Conservation (phyloP, 1,140 invertebrate species). For the Drosophila nannoptera region DNA sequence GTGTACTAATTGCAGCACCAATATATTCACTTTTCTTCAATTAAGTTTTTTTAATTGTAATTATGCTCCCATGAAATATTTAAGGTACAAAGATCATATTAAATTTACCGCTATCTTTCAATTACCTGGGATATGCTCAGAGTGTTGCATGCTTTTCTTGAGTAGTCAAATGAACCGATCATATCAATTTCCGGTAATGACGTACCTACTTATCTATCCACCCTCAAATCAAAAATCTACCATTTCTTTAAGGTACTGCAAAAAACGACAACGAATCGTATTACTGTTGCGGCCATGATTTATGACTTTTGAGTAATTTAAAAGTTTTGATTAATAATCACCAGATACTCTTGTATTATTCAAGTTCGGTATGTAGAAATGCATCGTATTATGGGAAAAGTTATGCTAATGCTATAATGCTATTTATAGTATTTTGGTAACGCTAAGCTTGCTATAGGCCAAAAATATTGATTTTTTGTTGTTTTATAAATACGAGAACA, state of each 20-base stretch:
- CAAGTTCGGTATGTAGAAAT: too few species aligned
- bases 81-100: conserved; percentile 8
- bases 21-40: not conserved
- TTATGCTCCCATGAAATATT: conserved; percentile 6
- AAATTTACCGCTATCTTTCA: conserved; percentile 15
- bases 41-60: conserved; percentile 4
- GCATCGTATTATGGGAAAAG: too few species aligned
- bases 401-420: too few species aligned
- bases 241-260: not conserved
- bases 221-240: not conserved
- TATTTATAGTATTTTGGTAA: too few species aligned
- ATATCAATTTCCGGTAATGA: conserved; percentile 13
- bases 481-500: too few species aligned
- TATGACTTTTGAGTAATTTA: too few species aligned
- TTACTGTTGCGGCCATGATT: too few species aligned
- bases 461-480: too few species aligned
- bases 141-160: conserved; percentile 4
- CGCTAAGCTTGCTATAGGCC: too few species aligned
- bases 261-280: too few species aligned
- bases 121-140: conserved; percentile 32
- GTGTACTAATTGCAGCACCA: conserved; percentile 9
- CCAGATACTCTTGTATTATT: too few species aligned
- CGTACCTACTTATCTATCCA: not conserved
- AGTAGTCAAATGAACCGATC: conserved; percentile 16
- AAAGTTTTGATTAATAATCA: too few species aligned